Evolutionary conservation across 2,888 invertebrate genomes (phyloP).

Genomic region (Oithona nana): DNA sequence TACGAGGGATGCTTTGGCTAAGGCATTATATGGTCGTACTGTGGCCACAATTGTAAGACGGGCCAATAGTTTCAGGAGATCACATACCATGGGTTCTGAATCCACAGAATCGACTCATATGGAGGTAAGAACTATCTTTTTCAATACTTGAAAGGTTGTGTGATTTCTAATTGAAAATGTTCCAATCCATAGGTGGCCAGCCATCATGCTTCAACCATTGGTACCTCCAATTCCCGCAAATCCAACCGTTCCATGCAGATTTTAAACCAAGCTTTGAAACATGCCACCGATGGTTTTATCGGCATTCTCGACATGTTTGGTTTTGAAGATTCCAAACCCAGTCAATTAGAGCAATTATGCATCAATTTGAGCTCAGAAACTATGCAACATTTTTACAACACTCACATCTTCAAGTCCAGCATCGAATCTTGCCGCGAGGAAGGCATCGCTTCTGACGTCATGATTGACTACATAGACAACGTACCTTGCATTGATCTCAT

Average conservation of each 20-base stretch:
- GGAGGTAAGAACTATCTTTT: constrained; percentile 36
- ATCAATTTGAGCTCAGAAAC: constrained; percentile 89
- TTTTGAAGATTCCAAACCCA: constrained; percentile 76
- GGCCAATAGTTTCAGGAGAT: constrained; percentile 70
- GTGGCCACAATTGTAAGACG: constrained; percentile 80
- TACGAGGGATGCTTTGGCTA: constrained; percentile 71
- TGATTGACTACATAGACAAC: constrained; percentile 83
- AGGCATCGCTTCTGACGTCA: constrained; percentile 69
- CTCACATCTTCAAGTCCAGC: constrained; percentile 82
- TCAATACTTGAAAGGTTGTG: too few species aligned
- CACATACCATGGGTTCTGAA: constrained; percentile 13
- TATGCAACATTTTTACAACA: constrained; percentile 94
- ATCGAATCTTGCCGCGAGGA: constrained; percentile 84
- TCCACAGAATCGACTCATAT: constrained; percentile 79
- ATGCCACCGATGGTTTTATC: constrained; percentile 84
- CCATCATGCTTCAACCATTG: constrained; percentile 63
- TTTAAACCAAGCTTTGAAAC: constrained; percentile 71
- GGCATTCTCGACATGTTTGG: constrained; percentile 93
- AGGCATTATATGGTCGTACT: constrained; percentile 80
- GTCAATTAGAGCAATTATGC: constrained; percentile 77
- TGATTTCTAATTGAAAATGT: too few species aligned
- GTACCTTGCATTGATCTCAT: constrained; percentile 89
- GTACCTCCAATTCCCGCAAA: constrained; percentile 48
- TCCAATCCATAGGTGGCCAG: constrained; percentile 45
- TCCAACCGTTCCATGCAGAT: constrained; percentile 64